Conservation (phyloP, 2,888 invertebrate species). For the Parelbella ahira region DNA sequence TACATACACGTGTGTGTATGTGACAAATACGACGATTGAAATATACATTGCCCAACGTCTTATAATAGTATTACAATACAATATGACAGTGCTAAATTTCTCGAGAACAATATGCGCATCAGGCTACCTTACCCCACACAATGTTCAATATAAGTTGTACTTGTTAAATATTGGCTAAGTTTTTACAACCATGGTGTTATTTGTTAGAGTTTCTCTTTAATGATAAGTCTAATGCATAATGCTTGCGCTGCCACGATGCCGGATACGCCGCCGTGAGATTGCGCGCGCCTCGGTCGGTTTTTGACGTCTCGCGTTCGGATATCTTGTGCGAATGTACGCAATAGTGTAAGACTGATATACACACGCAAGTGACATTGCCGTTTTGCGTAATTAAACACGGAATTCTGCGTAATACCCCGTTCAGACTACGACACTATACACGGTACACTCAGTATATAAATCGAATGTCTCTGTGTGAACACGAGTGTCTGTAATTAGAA, state of each 20-base stretch:
- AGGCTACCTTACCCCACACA: too few relatives aligned
- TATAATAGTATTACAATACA: not conserved
- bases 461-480: too few relatives aligned
- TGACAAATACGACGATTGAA: not conserved
- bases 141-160: constrained; percentile 62
- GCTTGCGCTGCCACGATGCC: constrained; percentile 45
- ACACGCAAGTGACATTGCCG: too few relatives aligned
- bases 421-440: too few relatives aligned
- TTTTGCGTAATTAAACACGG: too few relatives aligned
- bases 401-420: too few relatives aligned
- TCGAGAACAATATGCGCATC: constrained; percentile 24
- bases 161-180: constrained; percentile 76
- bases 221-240: constrained; percentile 65
- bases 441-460: too few relatives aligned
- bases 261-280: constrained; percentile 23
- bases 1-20: too few relatives aligned
- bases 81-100: constrained; percentile 2
- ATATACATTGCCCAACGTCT: not conserved
- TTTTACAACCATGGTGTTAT: constrained; percentile 69
- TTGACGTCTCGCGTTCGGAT: too few relatives aligned
- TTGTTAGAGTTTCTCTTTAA: constrained; percentile 70
- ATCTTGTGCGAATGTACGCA: not conserved
- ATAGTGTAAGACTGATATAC: constrained; percentile 8
- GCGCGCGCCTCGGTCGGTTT: constrained; percentile 14
- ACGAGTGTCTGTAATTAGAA: too few relatives aligned